Evolutionary conservation across 35 echinoderm and acorn worm genomes (phyloP), one percentile per base, ranked within the genome.

Genomic region (Diadema setosum): DNA sequence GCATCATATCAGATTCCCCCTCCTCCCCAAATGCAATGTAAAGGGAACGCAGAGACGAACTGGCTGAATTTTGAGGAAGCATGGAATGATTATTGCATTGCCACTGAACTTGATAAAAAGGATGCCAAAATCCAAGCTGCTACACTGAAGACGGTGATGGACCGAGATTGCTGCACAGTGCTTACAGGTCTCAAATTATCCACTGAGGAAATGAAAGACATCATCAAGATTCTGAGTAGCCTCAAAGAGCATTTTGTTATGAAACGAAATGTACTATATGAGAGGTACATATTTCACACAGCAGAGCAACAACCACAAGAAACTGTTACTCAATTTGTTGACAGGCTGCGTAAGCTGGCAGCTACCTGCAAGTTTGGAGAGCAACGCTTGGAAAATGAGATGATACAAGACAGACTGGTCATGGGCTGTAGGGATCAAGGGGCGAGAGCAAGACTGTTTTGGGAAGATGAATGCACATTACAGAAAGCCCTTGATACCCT

Each of bases 221-320:
- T 27, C 11, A 60, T 43, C 14, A 83, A 3, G 14, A 70, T 83
- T 39, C 46, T 64, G 40, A 15, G 45, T 23, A 76, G 41, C 41
- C 88, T 42, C 25, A 64, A 16, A 69, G 91, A 17, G 20, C 58
- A 96, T 58, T 91, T 88, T 36, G 37, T 31, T 43, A 70, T 42
- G 23, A 67, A 36, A 31, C 34, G 56, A 11, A 87, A 94, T 86
- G 48, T 85, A 7, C 70, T 90, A 3, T 90, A 90, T 83, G 93
- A 90, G 21, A 33, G 84, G 24, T 95, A 84, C 25, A 41, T 76
- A 12, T 88, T 88, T 40, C 44, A 87, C 27, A 76, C 65, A 31
- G 65, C 67, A 23, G 30, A 27, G 18, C 85, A 87, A 67, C 42
- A 46, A 50, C 85, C 63, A 39, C 36, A 87, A 30, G 85, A 87